Conservation (phyloP, 2,797 vertebrate species). For the Alcedo quadribrachys region DNA sequence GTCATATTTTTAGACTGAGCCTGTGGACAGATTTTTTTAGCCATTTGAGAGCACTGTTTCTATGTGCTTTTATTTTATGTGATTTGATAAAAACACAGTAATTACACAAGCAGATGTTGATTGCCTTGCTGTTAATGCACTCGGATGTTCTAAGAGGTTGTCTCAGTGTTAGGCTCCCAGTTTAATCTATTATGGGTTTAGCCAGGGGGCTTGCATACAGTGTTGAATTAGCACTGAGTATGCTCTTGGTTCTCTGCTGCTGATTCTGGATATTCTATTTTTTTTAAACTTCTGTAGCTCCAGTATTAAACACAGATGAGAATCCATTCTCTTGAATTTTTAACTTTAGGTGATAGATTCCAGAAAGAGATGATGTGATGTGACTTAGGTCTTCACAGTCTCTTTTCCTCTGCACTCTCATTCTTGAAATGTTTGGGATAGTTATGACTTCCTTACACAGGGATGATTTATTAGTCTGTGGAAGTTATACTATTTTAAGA, state of each 20-base stretch:
- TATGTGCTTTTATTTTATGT: not conserved
- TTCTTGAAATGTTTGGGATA: conserved; percentile 20
- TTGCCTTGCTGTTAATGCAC: not conserved
- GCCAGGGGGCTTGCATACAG: not conserved
- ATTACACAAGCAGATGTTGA: not conserved
- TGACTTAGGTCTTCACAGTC: not conserved
- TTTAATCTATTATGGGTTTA: not conserved
- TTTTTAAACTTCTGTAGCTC: not conserved
- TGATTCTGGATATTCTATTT: not conserved
- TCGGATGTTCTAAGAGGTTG: not conserved
- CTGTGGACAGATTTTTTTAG: not conserved
- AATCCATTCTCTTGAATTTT: not conserved
- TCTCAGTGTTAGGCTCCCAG: not conserved
- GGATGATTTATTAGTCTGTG: not conserved
- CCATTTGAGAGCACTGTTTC: not conserved
- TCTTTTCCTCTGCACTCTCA: not conserved
- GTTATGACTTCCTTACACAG: not conserved
- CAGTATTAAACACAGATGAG: not conserved
- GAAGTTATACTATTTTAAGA: not conserved
- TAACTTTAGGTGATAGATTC: not conserved
- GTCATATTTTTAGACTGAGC: not conserved
- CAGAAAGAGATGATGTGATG: not conserved
- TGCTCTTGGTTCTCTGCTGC: not conserved
- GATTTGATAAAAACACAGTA: not conserved
- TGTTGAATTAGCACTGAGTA: not conserved